Evolutionary conservation across 2,888 invertebrate species (phyloP).

Genomic region (Plagiodera versicolora): DNA sequence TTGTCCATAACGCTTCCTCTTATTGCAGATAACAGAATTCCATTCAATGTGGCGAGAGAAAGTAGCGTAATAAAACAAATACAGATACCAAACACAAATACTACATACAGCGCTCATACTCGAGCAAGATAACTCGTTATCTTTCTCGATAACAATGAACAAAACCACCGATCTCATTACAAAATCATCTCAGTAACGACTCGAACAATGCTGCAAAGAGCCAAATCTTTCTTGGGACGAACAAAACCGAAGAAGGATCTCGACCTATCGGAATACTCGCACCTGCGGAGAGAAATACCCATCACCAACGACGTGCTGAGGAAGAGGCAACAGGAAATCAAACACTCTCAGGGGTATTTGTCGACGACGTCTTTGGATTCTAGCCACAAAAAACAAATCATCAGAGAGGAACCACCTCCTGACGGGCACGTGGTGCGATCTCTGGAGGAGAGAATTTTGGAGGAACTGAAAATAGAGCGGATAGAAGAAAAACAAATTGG

Average conservation of each 20-base stretch:
- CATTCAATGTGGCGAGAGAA: background rate
- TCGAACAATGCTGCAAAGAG: slow-evolving; percentile 38
- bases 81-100: background rate
- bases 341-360: no score
- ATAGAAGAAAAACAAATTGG: background rate
- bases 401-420: no score
- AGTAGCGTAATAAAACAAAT: no score
- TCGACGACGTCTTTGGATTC: slow-evolving; percentile 7
- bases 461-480: background rate
- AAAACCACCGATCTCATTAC: slow-evolving; percentile 14
- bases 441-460: background rate
- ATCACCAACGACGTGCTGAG: slow-evolving; percentile 26
- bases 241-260: slow-evolving; percentile 33
- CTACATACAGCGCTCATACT: slow-evolving; percentile 14
- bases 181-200: background rate
- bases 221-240: slow-evolving; percentile 45
- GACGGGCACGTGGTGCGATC: no score
- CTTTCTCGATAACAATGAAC: slow-evolving; percentile 16
- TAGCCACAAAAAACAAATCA: background rate
- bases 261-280: slow-evolving; percentile 43
- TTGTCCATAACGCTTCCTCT: background rate
- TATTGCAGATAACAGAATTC: no score
- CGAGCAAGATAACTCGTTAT: slow-evolving; percentile 26
- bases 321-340: slow-evolving; percentile 4
- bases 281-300: slow-evolving; percentile 38